These are phyloP conservation scores for Gryllus longicercus DNA, from an alignment of 2,888 invertebrate species.

Conservation along the genomic window DNA sequence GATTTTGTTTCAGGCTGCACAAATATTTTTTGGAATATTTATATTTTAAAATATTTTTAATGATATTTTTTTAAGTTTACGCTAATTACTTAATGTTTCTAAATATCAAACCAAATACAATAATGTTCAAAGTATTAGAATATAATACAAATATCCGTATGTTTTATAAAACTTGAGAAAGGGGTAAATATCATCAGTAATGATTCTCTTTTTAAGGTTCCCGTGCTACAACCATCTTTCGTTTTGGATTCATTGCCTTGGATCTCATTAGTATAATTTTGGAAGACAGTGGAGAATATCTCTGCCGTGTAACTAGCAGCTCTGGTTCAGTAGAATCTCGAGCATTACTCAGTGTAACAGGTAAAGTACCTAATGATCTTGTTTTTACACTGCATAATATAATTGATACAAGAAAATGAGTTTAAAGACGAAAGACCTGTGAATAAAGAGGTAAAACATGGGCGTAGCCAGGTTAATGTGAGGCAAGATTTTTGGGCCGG, in stretches of 20 bases:
- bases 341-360: slow-evolving; percentile 72
- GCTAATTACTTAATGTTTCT: neutral
- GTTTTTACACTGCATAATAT: too few species aligned
- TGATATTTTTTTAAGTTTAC: neutral
- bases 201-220: slow-evolving; percentile 65
- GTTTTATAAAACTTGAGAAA: too few species aligned
- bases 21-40: neutral
- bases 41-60: neutral
- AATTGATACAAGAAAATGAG: neutral
- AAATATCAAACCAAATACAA: too few species aligned
- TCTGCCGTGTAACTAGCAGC: slow-evolving; percentile 81
- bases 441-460: too few species aligned
- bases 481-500: too few species aligned
- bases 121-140: too few species aligned
- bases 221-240: slow-evolving; percentile 89
- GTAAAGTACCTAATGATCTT: slow-evolving; percentile 41
- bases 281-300: slow-evolving; percentile 86
- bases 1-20: neutral
- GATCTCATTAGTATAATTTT: slow-evolving; percentile 82
- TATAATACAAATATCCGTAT: too few species aligned
- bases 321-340: slow-evolving; percentile 84
- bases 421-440: too few species aligned
- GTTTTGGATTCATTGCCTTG: slow-evolving; percentile 95
- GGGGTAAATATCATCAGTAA: too few species aligned
- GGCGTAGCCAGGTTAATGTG: too few species aligned